Base-by-base conservation (phyloP, 2,888 invertebrate species). In the Lycocerus yunnanus region DNA sequence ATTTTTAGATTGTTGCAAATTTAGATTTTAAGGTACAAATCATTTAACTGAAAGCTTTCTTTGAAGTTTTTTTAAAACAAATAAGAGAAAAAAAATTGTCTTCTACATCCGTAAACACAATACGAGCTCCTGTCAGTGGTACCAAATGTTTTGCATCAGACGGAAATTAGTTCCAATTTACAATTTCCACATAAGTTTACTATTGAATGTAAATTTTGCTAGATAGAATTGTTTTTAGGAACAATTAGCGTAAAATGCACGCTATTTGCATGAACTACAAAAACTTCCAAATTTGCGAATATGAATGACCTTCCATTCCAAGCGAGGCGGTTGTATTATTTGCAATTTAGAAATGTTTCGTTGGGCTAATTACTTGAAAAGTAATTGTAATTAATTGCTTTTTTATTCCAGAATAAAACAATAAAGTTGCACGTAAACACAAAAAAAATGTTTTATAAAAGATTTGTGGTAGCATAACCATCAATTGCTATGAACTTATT, bases 401-500 rank as follows among this genome's bases (percentile, higher is more conserved):
- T 43, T 43, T 43, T 2, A 43, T 43, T 43, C 43, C 8, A 43
- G 43, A 43, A 43, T 43, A 43, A 43, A 43, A 43, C 43, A 43
- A 43, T 63, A 20, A 63, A 15, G 8, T 20, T 20, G 14, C 20
- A 63, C 18, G 20, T 63, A 63, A 63, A 43, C 43, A 43, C 43
- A 43, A 43, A n/a, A 43, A 21, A 61, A 16, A 63, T 16, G 63
- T 63, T 63, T 16, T 43, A n/a, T 6, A 43, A 43, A 43, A n/a
- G 43, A 43, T 43, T 43, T 43, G 43, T 43, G 63, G 63, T 63
- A 20, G 14, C 20, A 20, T 20, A 68, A 60, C 68, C 43, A 59
- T 58, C 68, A 24, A 24, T 59, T 24, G 66, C 60, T 60, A 68
- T 68, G 68, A 68, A 68, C 68, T 68, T 68, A 68, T 68, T 68